A percentile compares a stretch with the other conserved stretches of the same genome.
phyloP scores from a whole-genome alignment of 2,797 vertebrate genomes.

The Galaxias olidus region DNA sequence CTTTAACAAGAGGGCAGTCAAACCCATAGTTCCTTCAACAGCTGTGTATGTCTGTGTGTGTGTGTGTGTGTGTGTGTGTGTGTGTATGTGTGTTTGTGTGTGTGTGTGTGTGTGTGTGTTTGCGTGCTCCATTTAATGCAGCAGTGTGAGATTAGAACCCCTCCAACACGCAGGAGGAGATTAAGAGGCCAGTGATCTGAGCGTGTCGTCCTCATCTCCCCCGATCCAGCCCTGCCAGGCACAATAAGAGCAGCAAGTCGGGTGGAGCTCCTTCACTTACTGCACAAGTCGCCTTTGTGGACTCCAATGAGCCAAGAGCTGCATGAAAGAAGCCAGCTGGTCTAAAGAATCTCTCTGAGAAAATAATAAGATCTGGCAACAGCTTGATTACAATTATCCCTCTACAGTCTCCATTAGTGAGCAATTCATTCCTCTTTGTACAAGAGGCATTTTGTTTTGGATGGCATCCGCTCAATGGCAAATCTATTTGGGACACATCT shows the following conservation, averaged over 20 bases:
- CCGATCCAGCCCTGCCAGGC: conserved; percentile 32
- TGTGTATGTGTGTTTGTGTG: background rate
- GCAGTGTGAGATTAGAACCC: conserved; percentile 60
- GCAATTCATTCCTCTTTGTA: conserved; percentile 27
- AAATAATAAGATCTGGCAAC: conserved; percentile 66
- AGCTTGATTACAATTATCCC: conserved; percentile 67
- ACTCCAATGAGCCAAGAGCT: conserved; percentile 26
- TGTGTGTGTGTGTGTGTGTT: conserved; percentile 28
- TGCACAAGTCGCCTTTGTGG: conserved; percentile 23
- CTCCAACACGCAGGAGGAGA: conserved; percentile 49
- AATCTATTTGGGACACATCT: conserved; percentile 62
- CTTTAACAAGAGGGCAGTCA: conserved; percentile 50
- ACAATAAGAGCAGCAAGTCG: conserved; percentile 41
- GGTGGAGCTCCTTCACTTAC: conserved; percentile 12
- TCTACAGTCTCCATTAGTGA: conserved; percentile 48
- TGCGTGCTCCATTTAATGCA: conserved; percentile 39
- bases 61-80: conserved; percentile 17
- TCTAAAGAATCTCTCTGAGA: conserved; percentile 26
- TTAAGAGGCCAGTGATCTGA: conserved; percentile 61
- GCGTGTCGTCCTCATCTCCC: conserved; percentile 49
- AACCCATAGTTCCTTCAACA: conserved; percentile 16
- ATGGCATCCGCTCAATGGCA: conserved; percentile 35
- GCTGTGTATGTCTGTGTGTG: conserved; percentile 6
- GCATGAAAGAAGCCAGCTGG: conserved; percentile 32
- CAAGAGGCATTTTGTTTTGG: conserved; percentile 33